These are phyloP conservation scores for Bembecia ichneumoniformis DNA, from an alignment of 2,888 invertebrate species.

Conservation along the genomic window DNA sequence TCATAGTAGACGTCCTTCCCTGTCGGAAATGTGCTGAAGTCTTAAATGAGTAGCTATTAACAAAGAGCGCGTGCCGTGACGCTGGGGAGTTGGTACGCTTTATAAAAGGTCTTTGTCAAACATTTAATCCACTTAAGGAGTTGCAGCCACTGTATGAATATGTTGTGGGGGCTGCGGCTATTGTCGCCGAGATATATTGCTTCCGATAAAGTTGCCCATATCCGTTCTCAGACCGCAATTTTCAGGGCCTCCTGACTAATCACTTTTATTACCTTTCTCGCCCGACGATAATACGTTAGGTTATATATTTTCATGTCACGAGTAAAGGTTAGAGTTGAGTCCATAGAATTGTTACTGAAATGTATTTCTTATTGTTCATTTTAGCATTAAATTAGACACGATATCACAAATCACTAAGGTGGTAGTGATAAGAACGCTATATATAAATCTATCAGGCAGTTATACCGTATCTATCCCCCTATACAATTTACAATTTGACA, in stretches of 20 bases:
- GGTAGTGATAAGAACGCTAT: too few relatives aligned
- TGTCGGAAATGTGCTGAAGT: too few relatives aligned
- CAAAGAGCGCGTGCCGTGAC: constrained; percentile 36
- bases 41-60: constrained; percentile 22
- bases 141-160: constrained; percentile 34
- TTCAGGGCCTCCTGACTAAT: constrained; percentile 1
- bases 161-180: constrained; percentile 15
- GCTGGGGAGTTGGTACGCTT: constrained; percentile 29
- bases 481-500: too few relatives aligned
- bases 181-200: constrained; percentile 43
- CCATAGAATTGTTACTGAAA: too few relatives aligned
- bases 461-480: too few relatives aligned
- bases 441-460: too few relatives aligned
- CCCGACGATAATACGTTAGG: neutral
- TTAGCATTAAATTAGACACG: too few relatives aligned
- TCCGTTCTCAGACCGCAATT: constrained; percentile 10
- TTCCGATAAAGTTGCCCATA: constrained; percentile 26
- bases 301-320: too few relatives aligned
- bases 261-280: constrained; percentile 4
- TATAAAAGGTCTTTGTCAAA: constrained; percentile 52
- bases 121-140: constrained; percentile 57
- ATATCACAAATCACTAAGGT: too few relatives aligned
- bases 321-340: too few relatives aligned
- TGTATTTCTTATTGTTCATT: too few relatives aligned
- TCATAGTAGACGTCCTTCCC: too few relatives aligned